Percentiles rank a stretch among this genome's conserved stretches.
Conservation (phyloP, 2,113 vertebrate genomes). For the Toxostoma redivivum region DNA sequence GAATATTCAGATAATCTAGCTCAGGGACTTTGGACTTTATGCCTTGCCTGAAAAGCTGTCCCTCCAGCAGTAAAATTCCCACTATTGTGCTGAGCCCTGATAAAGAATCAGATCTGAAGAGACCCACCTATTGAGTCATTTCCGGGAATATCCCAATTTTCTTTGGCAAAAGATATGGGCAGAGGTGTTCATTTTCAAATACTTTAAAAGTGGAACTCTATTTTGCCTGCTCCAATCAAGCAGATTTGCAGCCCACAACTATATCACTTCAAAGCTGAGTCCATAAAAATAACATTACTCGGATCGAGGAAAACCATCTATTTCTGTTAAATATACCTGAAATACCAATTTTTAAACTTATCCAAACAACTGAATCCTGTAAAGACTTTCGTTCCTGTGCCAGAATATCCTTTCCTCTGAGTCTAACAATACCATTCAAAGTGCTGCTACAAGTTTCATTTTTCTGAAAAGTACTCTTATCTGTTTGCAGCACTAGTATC, state of each 20-base stretch:
- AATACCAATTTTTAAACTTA: background rate
- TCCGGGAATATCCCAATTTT: background rate
- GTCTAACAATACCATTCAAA: background rate
- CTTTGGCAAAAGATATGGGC: background rate
- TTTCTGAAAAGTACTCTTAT: background rate
- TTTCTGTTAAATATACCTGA: background rate
- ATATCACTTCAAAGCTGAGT: background rate
- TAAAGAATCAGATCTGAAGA: constrained; percentile 8
- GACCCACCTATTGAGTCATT: constrained; percentile 31
- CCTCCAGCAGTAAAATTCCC: constrained; percentile 15
- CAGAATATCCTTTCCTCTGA: background rate
- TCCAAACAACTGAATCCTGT: background rate
- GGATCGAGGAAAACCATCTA: background rate
- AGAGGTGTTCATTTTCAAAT: background rate
- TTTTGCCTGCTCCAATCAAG: background rate
- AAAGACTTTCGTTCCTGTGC: background rate
- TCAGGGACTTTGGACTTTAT: constrained; percentile 2
- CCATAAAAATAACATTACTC: background rate
- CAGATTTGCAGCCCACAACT: background rate
- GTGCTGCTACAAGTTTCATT: background rate
- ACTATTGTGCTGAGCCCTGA: background rate
- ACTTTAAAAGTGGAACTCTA: background rate
- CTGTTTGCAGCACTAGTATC: background rate
- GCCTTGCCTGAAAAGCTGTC: background rate
- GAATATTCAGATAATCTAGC: background rate